phyloP scores from a whole-genome alignment of 1,140 invertebrate genomes.

The Antheraea mylitta region DNA sequence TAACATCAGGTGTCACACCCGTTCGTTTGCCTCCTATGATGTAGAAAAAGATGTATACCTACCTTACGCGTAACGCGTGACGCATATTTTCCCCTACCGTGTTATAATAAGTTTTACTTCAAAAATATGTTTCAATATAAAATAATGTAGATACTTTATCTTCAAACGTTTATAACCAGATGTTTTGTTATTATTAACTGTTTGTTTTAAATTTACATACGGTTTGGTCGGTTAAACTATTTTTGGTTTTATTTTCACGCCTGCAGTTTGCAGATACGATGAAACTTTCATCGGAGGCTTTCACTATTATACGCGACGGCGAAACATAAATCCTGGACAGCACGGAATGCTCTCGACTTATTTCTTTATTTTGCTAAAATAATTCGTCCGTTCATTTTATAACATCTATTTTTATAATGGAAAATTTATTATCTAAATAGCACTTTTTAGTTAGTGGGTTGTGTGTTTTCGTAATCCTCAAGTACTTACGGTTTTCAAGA shows the following conservation, averaged over 20 bases:
- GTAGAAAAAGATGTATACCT: no score
- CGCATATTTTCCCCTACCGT: no score
- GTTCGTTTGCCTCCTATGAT: no score
- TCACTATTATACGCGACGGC: slow-evolving; percentile 44
- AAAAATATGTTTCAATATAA: no score
- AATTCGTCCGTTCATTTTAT: slow-evolving; percentile 18
- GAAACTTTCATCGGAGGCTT: slow-evolving; percentile 66
- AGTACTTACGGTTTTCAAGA: no score
- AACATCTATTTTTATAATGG: neutral
- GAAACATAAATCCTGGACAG: slow-evolving; percentile 58
- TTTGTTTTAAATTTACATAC: neutral
- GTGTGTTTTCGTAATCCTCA: no score
- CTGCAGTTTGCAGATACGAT: slow-evolving; percentile 66
- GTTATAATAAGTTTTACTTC: no score
- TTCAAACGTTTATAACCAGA: no score
- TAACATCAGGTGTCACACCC: no score
- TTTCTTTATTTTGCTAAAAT: slow-evolving; percentile 34
- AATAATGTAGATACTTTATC: no score
- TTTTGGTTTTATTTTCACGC: slow-evolving; percentile 65
- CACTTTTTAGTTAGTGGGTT: neutral
- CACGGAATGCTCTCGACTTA: slow-evolving; percentile 8
- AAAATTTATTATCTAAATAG: neutral
- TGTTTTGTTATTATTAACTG: no score
- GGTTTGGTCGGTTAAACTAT: slow-evolving; percentile 48
- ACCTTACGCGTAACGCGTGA: no score